Conservation (phyloP, 1,140 invertebrate species). For the Trypoxylus dichotomus region DNA sequence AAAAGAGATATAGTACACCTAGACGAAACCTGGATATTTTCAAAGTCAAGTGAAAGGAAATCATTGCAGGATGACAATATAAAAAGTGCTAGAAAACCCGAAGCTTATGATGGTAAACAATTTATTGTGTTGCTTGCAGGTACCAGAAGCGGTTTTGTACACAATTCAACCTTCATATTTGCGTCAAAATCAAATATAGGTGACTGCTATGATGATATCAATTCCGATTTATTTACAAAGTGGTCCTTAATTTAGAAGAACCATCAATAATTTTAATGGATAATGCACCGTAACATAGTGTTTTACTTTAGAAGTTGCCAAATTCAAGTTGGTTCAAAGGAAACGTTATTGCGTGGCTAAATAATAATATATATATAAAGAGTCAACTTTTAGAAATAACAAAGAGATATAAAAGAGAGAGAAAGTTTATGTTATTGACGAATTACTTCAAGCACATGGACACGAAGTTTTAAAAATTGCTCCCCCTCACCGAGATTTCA, state of each 20-base stretch:
- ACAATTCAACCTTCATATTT: too few species aligned
- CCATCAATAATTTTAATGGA: conserved; percentile 25
- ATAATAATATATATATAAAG: conserved; percentile 11
- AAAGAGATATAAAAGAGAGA: background rate
- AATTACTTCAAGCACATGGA: background rate
- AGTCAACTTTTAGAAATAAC: background rate
- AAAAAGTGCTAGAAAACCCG: too few species aligned
- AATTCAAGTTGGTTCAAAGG: background rate
- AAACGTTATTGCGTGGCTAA: background rate
- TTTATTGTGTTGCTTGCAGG: too few species aligned
- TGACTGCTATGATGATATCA: too few species aligned
- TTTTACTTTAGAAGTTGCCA: background rate
- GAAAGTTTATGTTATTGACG: conserved; percentile 13
- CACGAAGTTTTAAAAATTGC: conserved; percentile 37
- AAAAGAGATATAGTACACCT: too few species aligned
- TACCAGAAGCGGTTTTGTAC: too few species aligned
- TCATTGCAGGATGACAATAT: too few species aligned
- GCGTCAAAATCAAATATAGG: too few species aligned
- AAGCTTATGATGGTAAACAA: too few species aligned
- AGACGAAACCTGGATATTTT: too few species aligned
- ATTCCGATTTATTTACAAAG: too few species aligned
- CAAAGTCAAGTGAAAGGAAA: too few species aligned
- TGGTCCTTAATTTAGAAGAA: conserved; percentile 26
- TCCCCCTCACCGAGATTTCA: conserved; percentile 50
- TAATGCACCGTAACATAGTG: background rate